Base-by-base conservation (phyloP, 2,113 vertebrate species). In the Uria lomvia region DNA sequence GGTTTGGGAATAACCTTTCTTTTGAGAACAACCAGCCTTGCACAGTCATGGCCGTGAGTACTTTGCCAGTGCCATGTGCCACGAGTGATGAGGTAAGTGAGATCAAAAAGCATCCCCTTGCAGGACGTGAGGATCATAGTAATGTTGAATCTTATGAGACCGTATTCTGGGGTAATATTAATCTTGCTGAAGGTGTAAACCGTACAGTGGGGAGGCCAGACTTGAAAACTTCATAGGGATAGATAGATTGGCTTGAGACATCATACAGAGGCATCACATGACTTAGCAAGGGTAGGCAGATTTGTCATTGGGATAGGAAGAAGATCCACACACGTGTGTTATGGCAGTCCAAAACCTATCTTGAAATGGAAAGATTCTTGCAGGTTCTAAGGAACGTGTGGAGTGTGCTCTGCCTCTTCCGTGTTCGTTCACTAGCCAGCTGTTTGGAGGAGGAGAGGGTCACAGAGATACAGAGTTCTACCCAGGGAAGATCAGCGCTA, bases 261-360 rank as follows among this genome's bases (percentile, higher is more conserved):
- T 63, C 43, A 6, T 30, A 26, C 18, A 36, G 27, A 71, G 29
- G 9, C 15, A 26, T 40, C 16, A 9, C 5, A 2, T 30, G 26
- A 34, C 47, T 78, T 73, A 36, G 53, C 27, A 73, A 72, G 40
- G 12, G 60, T 52, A 53, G 67, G 36, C n/a, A 63, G 22, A 63
- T 70, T 50, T 59, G n/a, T 74, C n/a, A 32, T 59, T 0, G 1
- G 20, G 20, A 36, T 29, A 22, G 40, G 67, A 83, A 45, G 70
- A 59, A 49, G 30, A 77, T 16, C 3, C 36, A 27, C 9, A 8
- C 0, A 3, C 0, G 0, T 1, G 4, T 56, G 23, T 59, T 65
- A 30, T 11, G 11, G 62, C 30, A 47, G n/a, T 47, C 43, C 23
- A 78, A 85, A 90, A 75, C 11, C 11, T 59, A 8, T 17, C 43